Conservation (phyloP, 2,888 invertebrate species). For the Amphipyra tragopoginis region DNA sequence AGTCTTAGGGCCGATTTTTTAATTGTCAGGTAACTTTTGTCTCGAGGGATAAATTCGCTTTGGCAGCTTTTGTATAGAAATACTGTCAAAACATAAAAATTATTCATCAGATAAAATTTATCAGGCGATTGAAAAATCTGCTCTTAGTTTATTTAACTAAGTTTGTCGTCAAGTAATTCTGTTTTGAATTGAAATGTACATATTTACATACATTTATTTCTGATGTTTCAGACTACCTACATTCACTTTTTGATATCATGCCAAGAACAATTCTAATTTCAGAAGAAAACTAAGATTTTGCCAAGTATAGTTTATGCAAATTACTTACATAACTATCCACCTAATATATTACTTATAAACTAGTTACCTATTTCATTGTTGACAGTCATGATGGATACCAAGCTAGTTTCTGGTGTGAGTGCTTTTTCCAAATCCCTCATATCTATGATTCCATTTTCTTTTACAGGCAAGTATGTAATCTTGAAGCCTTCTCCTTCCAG, state of each 20-base stretch:
- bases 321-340: neutral
- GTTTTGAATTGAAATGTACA: too few species aligned
- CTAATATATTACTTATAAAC: neutral
- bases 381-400: conserved; percentile 99
- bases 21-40: too few species aligned
- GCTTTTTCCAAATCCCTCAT: conserved; percentile 94
- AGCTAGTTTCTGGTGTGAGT: conserved; percentile 96
- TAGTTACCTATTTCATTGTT: conserved; percentile 99
- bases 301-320: conserved; percentile 18
- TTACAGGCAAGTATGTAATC: conserved; percentile 98
- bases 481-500: conserved; percentile 98
- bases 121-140: too few species aligned
- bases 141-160: too few species aligned
- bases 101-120: too few species aligned
- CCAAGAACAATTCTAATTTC: conserved; percentile 28
- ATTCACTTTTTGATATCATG: conserved; percentile 13
- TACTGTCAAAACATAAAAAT: too few species aligned
- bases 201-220: too few species aligned
- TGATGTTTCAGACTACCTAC: neutral
- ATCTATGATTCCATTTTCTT: conserved; percentile 95
- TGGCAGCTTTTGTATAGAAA: too few species aligned
- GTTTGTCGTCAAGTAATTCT: too few species aligned
- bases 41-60: too few species aligned
- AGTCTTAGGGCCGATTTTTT: too few species aligned
- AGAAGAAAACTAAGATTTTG: conserved; percentile 10